Evolutionary conservation across 2,113 vertebrate species (phyloP).

Genomic region (Epinephelus fuscoguttatus): DNA sequence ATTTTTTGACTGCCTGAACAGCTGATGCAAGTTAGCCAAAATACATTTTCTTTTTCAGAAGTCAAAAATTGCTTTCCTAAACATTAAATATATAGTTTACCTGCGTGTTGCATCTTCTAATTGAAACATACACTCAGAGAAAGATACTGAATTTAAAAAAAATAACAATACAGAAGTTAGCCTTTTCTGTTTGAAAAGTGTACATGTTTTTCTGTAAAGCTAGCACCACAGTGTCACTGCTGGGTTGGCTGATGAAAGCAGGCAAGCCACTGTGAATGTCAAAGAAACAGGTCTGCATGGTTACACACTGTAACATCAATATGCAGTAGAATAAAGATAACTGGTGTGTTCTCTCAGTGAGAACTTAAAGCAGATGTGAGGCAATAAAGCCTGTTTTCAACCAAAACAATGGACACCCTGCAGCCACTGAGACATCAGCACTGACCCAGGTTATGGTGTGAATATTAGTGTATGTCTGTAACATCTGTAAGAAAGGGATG

Average conservation of each 20-base stretch:
- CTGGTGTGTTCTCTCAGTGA: slow-evolving; percentile 9
- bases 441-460: slow-evolving; percentile 35
- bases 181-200: background rate
- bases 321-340: slow-evolving; percentile 15
- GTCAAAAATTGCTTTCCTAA: background rate
- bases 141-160: background rate
- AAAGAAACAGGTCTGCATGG: slow-evolving; percentile 4
- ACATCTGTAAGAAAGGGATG: slow-evolving; percentile 31
- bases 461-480: slow-evolving; percentile 36
- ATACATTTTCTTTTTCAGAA: background rate
- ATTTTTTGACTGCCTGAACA: background rate
- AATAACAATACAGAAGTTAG: background rate
- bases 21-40: background rate
- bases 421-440: slow-evolving; percentile 23
- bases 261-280: background rate
- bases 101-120: background rate
- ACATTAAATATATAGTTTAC: background rate
- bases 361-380: slow-evolving; percentile 14
- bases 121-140: background rate
- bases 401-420: slow-evolving; percentile 38
- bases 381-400: slow-evolving; percentile 22
- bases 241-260: slow-evolving; percentile 41
- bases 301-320: slow-evolving; percentile 6
- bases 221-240: background rate
- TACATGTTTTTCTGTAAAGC: background rate